A percentile compares a stretch with the other conserved stretches of the same genome.
These are phyloP conservation scores for Glaucidium brasilianum DNA, from an alignment of 2,113 vertebrate species.

Conservation along the genomic window DNA sequence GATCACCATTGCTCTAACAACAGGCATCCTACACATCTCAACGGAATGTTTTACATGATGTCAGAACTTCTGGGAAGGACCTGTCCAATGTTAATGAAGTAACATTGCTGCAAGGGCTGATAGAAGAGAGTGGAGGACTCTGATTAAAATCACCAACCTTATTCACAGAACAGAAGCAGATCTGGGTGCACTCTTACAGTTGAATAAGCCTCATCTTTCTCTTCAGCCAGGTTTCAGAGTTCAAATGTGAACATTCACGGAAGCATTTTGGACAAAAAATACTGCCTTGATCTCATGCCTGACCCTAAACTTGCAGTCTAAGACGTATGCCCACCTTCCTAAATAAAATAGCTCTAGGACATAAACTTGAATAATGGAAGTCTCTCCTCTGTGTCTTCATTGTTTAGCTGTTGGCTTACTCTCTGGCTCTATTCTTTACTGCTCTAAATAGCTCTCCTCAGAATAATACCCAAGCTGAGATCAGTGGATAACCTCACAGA, in stretches of 20 bases:
- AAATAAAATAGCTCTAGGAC: not conserved
- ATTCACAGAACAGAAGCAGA: not conserved
- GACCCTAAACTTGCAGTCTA: not conserved
- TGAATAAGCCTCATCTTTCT: not conserved
- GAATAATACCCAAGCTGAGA: not conserved
- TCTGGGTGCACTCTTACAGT: not conserved
- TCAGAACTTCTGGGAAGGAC: not conserved
- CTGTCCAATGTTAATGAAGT: not conserved
- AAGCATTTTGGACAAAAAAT: not conserved
- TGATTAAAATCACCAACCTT: not conserved
- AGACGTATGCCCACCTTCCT: not conserved
- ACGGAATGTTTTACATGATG: not conserved
- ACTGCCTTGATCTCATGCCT: not conserved
- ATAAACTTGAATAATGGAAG: not conserved
- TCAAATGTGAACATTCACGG: not conserved
- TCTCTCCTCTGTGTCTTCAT: not conserved
- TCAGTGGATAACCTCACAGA: not conserved
- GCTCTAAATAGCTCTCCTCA: not conserved
- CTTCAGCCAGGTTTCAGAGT: not conserved
- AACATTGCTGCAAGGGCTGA: not conserved
- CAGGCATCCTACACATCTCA: not conserved
- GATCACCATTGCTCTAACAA: not conserved
- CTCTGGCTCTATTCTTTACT: not conserved
- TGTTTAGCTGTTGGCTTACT: not conserved
- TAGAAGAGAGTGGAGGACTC: not conserved